Percentiles rank a stretch among this genome's conserved stretches.
These are phyloP conservation scores for Leistus spinibarbis DNA, from an alignment of 2,888 invertebrate species.

Conservation along the genomic window DNA sequence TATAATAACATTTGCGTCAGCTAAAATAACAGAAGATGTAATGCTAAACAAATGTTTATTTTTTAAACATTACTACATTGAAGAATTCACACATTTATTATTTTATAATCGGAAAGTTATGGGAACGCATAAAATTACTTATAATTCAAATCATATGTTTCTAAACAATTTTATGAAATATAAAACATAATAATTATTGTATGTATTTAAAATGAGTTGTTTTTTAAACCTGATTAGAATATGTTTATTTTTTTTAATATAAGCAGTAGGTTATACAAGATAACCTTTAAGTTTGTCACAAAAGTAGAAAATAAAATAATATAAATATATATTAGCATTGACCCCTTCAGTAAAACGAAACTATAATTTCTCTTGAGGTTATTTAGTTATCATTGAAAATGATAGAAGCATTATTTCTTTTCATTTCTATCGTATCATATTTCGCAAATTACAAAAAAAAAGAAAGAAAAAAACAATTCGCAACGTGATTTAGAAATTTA, in stretches of 20 bases:
- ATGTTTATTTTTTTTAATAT: too few relatives aligned
- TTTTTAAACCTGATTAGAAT: too few relatives aligned
- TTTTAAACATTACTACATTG: background rate
- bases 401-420: too few relatives aligned
- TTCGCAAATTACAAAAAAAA: background rate
- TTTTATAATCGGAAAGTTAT: background rate
- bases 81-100: background rate
- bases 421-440: background rate
- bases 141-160: too few relatives aligned
- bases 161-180: too few relatives aligned
- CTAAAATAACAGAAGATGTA: too few relatives aligned
- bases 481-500: background rate
- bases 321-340: background rate
- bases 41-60: background rate
- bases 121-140: background rate
- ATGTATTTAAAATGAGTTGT: too few relatives aligned
- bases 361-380: background rate
- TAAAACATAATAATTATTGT: too few relatives aligned
- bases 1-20: background rate
- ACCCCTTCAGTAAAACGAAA: background rate
- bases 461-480: background rate
- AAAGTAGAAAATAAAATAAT: background rate
- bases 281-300: background rate
- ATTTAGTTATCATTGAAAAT: background rate
- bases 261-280: background rate